These are phyloP conservation scores for Campylomormyrus tamandua DNA, from an alignment of 2,113 vertebrate species.

Conservation along the genomic window DNA sequence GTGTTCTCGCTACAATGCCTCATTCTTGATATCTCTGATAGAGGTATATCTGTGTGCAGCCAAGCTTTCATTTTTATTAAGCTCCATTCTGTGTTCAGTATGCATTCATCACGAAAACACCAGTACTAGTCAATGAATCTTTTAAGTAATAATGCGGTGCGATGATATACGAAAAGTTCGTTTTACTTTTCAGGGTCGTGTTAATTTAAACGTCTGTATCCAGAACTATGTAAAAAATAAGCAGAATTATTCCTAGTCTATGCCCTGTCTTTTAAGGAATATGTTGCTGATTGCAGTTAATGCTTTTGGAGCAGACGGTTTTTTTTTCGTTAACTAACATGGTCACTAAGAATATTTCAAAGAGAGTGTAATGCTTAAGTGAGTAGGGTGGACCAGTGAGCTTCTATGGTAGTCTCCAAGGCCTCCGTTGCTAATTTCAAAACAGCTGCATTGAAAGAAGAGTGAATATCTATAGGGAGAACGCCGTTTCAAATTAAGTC, in stretches of 20 bases:
- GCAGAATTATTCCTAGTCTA: not conserved
- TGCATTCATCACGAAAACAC: constrained; percentile 1
- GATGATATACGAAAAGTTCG: not conserved
- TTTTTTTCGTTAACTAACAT: not conserved
- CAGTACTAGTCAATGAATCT: not conserved
- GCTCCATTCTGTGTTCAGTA: not conserved
- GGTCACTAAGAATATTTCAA: not conserved
- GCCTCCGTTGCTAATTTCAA: not conserved
- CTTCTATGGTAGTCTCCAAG: not conserved
- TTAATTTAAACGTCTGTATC: not conserved
- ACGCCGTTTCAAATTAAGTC: constrained; percentile 8
- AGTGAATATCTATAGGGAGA: not conserved
- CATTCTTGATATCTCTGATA: constrained; percentile 1
- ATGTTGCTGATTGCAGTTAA: not conserved
- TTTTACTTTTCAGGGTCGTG: not conserved
- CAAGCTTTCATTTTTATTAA: not conserved
- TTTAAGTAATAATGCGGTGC: not conserved
- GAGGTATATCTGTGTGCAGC: constrained; percentile 8
- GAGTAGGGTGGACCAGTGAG: not conserved
- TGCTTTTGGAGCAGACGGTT: not conserved
- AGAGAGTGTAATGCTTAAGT: not conserved
- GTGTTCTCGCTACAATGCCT: not conserved
- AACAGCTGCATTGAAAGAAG: not conserved
- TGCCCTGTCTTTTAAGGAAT: not conserved
- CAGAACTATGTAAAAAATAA: not conserved